Evolutionary conservation across 1,140 invertebrate genomes (phyloP).

Genomic region (Zaprionus vittiger): DNA sequence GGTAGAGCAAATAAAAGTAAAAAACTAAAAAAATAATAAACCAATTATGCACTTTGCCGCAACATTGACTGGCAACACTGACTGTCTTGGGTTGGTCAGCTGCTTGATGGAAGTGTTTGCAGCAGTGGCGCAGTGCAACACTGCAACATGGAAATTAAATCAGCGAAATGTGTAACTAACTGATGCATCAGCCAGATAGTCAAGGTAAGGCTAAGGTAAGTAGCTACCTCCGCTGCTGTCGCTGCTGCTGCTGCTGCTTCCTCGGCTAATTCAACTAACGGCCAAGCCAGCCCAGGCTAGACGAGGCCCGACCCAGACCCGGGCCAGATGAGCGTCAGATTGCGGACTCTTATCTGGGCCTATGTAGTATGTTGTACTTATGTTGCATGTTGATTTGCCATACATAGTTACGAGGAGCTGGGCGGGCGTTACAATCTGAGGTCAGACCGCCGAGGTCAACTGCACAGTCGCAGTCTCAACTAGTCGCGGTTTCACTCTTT

Average conservation of each 20-base stretch:
- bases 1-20: constrained; percentile 73
- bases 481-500: constrained; percentile 73
- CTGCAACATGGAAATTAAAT: constrained; percentile 78
- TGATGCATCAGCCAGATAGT: constrained; percentile 73
- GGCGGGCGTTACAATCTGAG: constrained; percentile 79
- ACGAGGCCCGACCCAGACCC: constrained; percentile 1
- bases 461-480: constrained; percentile 55
- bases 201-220: constrained; percentile 64
- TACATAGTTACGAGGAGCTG: constrained; percentile 66
- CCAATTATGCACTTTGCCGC: constrained; percentile 83
- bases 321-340: constrained; percentile 41
- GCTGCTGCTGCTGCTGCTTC: constrained; percentile 25
- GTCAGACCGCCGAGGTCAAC: constrained; percentile 77
- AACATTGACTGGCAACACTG: constrained; percentile 64
- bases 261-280: constrained; percentile 75
- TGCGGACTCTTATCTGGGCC: constrained; percentile 49
- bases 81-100: constrained; percentile 55
- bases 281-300: constrained; percentile 30
- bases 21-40: constrained; percentile 62
- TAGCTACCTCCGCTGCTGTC: constrained; percentile 32
- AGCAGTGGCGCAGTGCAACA: constrained; percentile 34
- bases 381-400: constrained; percentile 69
- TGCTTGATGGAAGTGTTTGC: constrained; percentile 60
- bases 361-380: constrained; percentile 45
- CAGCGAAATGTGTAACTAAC: constrained; percentile 77